Evolutionary conservation across 2,113 vertebrate genomes (phyloP), one percentile per base, ranked within the genome.

Genomic region (Capreolus pygargus): DNA sequence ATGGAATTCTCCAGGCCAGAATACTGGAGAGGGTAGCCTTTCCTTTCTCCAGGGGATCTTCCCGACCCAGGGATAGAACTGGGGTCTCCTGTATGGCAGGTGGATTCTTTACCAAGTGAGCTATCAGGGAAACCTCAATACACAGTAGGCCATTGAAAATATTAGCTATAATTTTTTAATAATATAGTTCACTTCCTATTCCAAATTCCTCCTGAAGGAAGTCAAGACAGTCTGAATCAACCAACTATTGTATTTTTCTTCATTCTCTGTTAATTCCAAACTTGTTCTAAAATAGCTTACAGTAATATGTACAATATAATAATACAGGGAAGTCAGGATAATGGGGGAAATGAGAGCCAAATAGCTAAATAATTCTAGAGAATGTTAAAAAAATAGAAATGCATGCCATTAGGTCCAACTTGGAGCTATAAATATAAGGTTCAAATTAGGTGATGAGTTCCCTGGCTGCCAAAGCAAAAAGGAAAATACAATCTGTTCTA

Each of bases 401-500:
- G 27, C 19, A 50, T 54, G 81, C 27, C 81, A 30, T 60, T 85
- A 64, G 21, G 61, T 55, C 54, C 47, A 14, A 6, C 11, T 15
- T 2, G 1, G 78, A 19, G 84, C 81, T 88, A 70, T 70, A 95
- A 89, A 92, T 47, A 50, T 17, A 86, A 96, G 47, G 33, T 47
- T 78, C 52, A 81, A 64, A 92, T 50, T 89, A 39, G 30, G 36
- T 55, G 30, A n/a, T 85, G 67, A 85, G 82, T 81, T 85, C n/a
- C 45, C 82, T 86, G 25, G 21, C 45, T 74, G 39, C 61, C 91
- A 95, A 95, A 92, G 70, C 45, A 89, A 84, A 95, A 96, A 70
- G 39, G 33, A 13, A 89, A 97, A 83, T 13, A 86, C 6, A 85
- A 52, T 30, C 50, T 47, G 36, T 78, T 85, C 25, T 39, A 61